Evolutionary conservation across 2,797 vertebrate species (phyloP).

Genomic region (Euthynnus affinis): DNA sequence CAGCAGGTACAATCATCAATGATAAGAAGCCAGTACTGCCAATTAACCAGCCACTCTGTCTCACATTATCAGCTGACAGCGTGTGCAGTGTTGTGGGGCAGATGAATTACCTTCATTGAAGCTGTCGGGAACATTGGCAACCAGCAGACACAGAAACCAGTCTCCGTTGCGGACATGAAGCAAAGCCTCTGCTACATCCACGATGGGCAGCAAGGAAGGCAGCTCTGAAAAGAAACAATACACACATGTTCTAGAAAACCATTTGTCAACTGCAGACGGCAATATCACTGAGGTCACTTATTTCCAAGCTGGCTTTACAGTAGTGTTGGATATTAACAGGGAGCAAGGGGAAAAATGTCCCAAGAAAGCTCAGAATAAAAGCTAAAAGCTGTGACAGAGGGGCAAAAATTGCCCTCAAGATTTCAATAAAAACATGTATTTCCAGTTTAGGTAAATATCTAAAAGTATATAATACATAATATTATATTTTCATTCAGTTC

Average conservation of each 20-base stretch:
- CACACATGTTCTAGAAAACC: neutral
- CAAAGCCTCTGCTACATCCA: slow-evolving; percentile 96
- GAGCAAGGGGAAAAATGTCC: too few species aligned
- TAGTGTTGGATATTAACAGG: too few species aligned
- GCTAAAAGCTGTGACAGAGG: too few species aligned
- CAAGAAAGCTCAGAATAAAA: too few species aligned
- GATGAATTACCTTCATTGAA: slow-evolving; percentile 94
- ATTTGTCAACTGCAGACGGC: neutral
- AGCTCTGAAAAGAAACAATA: slow-evolving; percentile 85
- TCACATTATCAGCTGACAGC: slow-evolving; percentile 35
- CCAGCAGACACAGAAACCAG: slow-evolving; percentile 98
- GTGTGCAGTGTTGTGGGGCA: slow-evolving; percentile 17
- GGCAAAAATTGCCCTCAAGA: too few species aligned
- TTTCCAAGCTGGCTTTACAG: neutral
- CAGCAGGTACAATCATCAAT: neutral
- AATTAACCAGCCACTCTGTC: slow-evolving; percentile 50
- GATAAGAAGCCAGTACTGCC: slow-evolving; percentile 33
- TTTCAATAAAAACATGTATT: too few species aligned
- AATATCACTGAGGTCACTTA: neutral
- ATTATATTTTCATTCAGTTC: too few species aligned
- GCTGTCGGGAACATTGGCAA: slow-evolving; percentile 98
- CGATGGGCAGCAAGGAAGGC: slow-evolving; percentile 95
- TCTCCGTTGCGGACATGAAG: slow-evolving; percentile 96
- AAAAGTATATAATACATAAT: too few species aligned
- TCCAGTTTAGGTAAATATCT: too few species aligned